A percentile compares a stretch with the other conserved stretches of the same genome.
phyloP scores from a whole-genome alignment of 2,797 vertebrate genomes.

The Argya squamiceps region DNA sequence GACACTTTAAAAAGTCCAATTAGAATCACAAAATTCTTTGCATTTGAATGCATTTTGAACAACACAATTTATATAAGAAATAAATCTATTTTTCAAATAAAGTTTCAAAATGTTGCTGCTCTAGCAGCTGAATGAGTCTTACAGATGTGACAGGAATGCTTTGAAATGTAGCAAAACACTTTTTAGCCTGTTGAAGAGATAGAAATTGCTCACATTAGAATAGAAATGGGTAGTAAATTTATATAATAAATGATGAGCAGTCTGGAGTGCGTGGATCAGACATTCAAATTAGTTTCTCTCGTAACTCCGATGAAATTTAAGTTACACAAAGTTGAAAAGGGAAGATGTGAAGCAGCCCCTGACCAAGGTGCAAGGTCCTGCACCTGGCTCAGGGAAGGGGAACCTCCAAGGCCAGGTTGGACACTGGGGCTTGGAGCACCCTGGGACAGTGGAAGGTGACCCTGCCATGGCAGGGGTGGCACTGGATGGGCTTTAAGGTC shows the following conservation, averaged over 20 bases:
- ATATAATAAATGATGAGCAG: not conserved
- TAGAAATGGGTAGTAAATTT: not conserved
- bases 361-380: not conserved
- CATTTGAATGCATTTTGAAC: not conserved
- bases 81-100: not conserved
- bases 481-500: not conserved
- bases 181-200: not conserved
- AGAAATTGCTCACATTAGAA: slow-evolving; percentile 5
- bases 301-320: not conserved
- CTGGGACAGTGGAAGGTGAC: not conserved
- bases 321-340: not conserved
- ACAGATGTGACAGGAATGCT: not conserved
- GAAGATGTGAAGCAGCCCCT: not conserved
- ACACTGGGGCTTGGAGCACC: not conserved
- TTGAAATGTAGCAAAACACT: not conserved
- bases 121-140: not conserved
- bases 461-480: not conserved
- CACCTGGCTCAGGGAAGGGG: not conserved
- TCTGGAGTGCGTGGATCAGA: not conserved
- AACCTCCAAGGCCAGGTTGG: not conserved
- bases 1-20: not conserved
- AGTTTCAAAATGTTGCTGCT: not conserved
- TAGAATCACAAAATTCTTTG: not conserved
- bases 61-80: not conserved
- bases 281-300: not conserved